phyloP scores from a whole-genome alignment of 2,113 vertebrate species.

The Benitochromis conjunctus region DNA sequence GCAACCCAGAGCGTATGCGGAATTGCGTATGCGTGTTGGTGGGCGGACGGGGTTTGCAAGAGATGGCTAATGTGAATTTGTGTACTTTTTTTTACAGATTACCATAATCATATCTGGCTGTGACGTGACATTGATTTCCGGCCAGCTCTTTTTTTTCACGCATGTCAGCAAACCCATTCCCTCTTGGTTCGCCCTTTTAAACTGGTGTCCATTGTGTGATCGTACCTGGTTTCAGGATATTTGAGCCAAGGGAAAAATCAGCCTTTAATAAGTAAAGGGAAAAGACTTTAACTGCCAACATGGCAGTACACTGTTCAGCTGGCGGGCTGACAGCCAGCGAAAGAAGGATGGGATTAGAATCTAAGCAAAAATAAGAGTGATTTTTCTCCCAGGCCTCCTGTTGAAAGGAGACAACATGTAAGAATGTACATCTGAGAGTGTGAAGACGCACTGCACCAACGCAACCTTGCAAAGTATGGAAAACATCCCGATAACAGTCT shows the following conservation, averaged over 20 bases:
- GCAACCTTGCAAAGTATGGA: not conserved
- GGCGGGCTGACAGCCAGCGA: conserved; percentile 17
- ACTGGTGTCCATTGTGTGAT: conserved; percentile 7
- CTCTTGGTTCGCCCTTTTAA: not conserved
- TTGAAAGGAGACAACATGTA: conserved; percentile 36
- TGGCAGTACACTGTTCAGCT: conserved; percentile 51
- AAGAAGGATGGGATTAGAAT: conserved; percentile 34
- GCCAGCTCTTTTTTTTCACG: conserved; percentile 12
- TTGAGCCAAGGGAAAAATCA: conserved; percentile 27
- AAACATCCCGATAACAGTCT: not conserved
- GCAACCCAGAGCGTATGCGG: not conserved
- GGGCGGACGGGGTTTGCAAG: not conserved
- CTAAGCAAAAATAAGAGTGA: conserved; percentile 18
- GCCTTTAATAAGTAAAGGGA: conserved; percentile 41
- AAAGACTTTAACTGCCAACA: conserved; percentile 47
- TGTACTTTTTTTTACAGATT: conserved; percentile 32
- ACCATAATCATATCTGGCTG: conserved; percentile 49
- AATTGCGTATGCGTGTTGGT: not conserved
- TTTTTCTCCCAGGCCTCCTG: conserved; percentile 41
- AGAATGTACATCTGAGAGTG: not conserved
- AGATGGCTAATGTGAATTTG: conserved; percentile 27
- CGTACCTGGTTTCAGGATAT: conserved; percentile 47
- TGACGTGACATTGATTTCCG: conserved; percentile 33
- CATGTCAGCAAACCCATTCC: not conserved
- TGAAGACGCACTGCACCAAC: not conserved